Percentiles rank a stretch among this genome's conserved stretches.
phyloP scores from a whole-genome alignment of 2,797 vertebrate species.

The Adelosebastes latens region DNA sequence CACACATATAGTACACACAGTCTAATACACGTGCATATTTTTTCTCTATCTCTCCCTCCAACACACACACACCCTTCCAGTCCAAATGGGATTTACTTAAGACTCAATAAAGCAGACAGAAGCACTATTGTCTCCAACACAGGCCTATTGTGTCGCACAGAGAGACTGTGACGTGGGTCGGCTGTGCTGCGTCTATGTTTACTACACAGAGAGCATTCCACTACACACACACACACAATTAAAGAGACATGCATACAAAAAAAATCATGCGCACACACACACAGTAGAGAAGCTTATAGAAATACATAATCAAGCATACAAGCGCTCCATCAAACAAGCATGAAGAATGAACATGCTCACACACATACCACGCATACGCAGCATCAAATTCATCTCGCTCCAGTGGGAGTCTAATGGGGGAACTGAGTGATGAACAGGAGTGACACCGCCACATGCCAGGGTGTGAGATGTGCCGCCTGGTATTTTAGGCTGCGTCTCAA shows the following conservation, averaged over 20 bases:
- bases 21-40: constrained; percentile 44
- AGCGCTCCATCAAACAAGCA: neutral
- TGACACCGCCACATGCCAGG: constrained; percentile 64
- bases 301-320: constrained; percentile 18
- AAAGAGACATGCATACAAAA: constrained; percentile 19
- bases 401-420: constrained; percentile 37
- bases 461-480: constrained; percentile 59
- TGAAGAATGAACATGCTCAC: neutral
- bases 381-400: constrained; percentile 39
- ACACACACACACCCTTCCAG: constrained; percentile 26
- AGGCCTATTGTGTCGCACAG: constrained; percentile 55
- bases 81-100: constrained; percentile 71
- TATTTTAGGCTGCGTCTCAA: constrained; percentile 63
- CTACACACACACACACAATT: neutral
- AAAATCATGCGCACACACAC: neutral
- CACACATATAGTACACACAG: constrained; percentile 16
- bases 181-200: constrained; percentile 58
- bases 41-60: constrained; percentile 5
- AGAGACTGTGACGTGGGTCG: constrained; percentile 49
- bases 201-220: constrained; percentile 51
- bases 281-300: neutral
- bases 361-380: constrained; percentile 1
- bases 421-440: constrained; percentile 59
- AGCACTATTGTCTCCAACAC: constrained; percentile 66
- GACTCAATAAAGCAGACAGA: constrained; percentile 73